Base-by-base conservation (phyloP, 2,888 invertebrate species). In the Cerastis leucographa region DNA sequence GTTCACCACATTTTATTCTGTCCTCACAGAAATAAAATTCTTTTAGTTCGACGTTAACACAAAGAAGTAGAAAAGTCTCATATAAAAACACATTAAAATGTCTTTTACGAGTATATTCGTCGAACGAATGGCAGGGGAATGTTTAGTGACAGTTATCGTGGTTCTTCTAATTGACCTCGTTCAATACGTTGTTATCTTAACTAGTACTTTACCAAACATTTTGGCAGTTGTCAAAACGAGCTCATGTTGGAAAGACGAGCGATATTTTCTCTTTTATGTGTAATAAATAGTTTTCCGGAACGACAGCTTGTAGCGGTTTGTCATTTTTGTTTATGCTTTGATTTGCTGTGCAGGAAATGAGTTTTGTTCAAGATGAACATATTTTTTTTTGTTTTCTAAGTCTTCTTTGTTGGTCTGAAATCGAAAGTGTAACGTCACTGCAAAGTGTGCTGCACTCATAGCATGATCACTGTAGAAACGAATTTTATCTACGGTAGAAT, bases 231-330 rank as follows among this genome's bases (percentile, higher is more conserved):
- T 74, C 59, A 83, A n/a, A 71, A 71, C 29, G 35, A 77, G 66
- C 62, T 56, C 71, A 75, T 83, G 25, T n/a, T 51, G 22, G 17
- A 29, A 29, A 44, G 44, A 29, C 46, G 4, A 49, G 22, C 9
- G 49, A 64, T 76, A 74, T 62, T 70, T 73, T 14, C 44, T 65
- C 61, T 76, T 72, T 59, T 49, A 49, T 70, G 40, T 42, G 22
- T 51, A 65, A 73, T 78, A 78, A 61, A 85, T 71, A 68, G 70
- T 49, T 74, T 71, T 81, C 74, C 29, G 9, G n/a, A n/a, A 77
- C 54, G 42, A 17, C 78, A 68, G 67, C 64, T 75, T 71, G 72
- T 44, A 64, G 29, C 44, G 44, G 78, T 85, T 69, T 69, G 29
- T 75, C 49, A 59, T 44, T 73, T 56, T 68, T n/a, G n/a, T n/a